Percentiles rank a stretch among this genome's conserved stretches.
phyloP scores from a whole-genome alignment of 2,113 vertebrate genomes.

The Patagioenas fasciata region DNA sequence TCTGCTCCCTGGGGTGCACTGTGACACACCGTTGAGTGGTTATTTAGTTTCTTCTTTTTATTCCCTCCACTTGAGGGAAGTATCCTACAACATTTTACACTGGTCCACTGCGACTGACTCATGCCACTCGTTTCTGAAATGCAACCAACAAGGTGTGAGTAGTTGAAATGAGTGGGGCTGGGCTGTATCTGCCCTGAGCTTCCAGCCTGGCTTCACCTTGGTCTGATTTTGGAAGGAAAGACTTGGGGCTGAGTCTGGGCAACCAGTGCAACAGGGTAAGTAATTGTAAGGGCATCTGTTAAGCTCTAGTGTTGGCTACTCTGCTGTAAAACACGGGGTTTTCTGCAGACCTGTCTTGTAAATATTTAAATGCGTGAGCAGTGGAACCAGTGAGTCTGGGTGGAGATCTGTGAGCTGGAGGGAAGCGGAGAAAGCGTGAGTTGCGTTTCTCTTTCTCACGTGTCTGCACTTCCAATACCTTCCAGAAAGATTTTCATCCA shows the following conservation, averaged over 20 bases:
- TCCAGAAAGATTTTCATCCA: background rate
- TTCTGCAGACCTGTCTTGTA: background rate
- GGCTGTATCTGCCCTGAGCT: background rate
- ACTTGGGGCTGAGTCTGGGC: background rate
- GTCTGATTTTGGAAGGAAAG: background rate
- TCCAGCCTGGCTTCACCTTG: background rate
- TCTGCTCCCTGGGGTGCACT: background rate
- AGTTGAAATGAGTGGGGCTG: background rate
- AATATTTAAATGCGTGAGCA: background rate
- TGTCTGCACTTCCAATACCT: background rate
- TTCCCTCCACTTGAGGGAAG: constrained; percentile 65
- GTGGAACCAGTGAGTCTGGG: background rate
- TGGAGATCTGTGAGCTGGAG: background rate
- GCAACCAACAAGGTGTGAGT: background rate
- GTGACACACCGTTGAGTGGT: background rate
- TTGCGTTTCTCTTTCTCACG: background rate
- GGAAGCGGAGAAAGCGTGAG: background rate
- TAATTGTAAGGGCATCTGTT: background rate
- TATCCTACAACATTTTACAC: constrained; percentile 37
- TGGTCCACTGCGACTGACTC: constrained; percentile 11
- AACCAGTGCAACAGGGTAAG: background rate
- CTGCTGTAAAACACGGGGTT: background rate
- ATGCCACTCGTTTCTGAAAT: constrained; percentile 33
- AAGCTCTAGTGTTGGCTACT: background rate
- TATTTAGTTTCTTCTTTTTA: background rate